Evolutionary conservation across 2,797 vertebrate genomes (phyloP), one percentile per base, ranked within the genome.

Genomic region (Chelidonichthys spinosus): DNA sequence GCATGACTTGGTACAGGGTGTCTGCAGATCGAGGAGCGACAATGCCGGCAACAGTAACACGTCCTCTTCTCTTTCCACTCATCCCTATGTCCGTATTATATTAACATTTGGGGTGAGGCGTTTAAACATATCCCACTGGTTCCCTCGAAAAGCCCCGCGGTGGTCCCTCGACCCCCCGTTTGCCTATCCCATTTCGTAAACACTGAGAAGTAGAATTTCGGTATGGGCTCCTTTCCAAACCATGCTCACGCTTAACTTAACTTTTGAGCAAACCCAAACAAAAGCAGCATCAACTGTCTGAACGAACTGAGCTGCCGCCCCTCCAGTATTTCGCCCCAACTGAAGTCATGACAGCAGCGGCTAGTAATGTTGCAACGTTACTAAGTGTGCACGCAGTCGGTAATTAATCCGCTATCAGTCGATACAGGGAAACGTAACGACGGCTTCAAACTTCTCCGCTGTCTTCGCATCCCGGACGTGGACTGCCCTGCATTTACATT

Each of bases 391-490:
- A n/a, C 73, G 56, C 80, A 64, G 54, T 37, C 61, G 1, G 40
- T 4, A n/a, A 64, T 9, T 52, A 14, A 33, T 33, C 14, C 17
- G 54, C 36, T 53, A 40, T 44, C 68, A 53, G 46, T 72, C 69
- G 49, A 43, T 17, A 64, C 60, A 62, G 10, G 6, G 33, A 32
- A 64, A 54, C 42, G 49, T 5, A 43, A 47, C 58, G 52, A 47
- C 64, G 2, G 78, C 46, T 60, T 76, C 72, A 83, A 89, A 87
- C 78, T 81, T 89, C 69, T 75, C 43, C 49, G 39, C 62, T 5
- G 69, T 47, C 40, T 33, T 50, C 64, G 56, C 85, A 78, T 84
- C 81, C 11, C 46, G 43, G 0, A 49, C 39, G 18, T 4, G 40
- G 5, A 63, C 37, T 11, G 25, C 25, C 25, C 25, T 25, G 25